phyloP scores from a whole-genome alignment of 2,888 invertebrate species.

The Salticus scenicus region DNA sequence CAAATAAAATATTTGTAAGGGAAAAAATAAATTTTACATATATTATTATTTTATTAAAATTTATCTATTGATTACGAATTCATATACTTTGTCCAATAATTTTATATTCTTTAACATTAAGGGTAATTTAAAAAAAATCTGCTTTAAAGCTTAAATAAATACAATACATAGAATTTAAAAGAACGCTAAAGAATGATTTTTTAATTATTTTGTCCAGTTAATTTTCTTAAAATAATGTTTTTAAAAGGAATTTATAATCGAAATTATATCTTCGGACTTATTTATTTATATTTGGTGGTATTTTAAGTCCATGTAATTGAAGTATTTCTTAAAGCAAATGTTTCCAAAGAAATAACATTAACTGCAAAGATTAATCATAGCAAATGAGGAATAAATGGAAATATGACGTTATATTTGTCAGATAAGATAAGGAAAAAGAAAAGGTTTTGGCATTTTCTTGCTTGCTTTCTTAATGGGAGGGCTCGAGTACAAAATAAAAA shows the following conservation, averaged over 20 bases:
- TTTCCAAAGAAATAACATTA: constrained; percentile 19
- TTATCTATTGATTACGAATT: no score
- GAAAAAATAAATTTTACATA: no score
- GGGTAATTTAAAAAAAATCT: no score
- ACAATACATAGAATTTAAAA: no score
- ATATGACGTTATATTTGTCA: constrained; percentile 62
- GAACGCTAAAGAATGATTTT: no score
- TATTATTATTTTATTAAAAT: no score
- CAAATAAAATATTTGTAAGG: no score
- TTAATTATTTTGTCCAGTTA: no score
- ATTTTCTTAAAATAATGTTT: no score
- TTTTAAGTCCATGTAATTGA: constrained; percentile 52
- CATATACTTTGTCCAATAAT: no score
- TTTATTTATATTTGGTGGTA: constrained; percentile 31
- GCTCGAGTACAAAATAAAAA: constrained; percentile 1
- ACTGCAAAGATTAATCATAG: constrained; percentile 48
- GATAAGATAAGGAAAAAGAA: constrained; percentile 40
- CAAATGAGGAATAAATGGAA: constrained; percentile 61
- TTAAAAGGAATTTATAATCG: constrained; percentile 46
- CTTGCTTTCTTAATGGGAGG: background rate
- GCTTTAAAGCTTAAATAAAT: no score
- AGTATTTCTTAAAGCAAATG: constrained; percentile 18
- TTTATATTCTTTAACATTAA: no score
- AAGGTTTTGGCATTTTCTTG: constrained; percentile 26
- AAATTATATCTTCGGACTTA: constrained; percentile 32